Conservation (phyloP, 1,140 invertebrate species). For the Palaemon carinicauda region DNA sequence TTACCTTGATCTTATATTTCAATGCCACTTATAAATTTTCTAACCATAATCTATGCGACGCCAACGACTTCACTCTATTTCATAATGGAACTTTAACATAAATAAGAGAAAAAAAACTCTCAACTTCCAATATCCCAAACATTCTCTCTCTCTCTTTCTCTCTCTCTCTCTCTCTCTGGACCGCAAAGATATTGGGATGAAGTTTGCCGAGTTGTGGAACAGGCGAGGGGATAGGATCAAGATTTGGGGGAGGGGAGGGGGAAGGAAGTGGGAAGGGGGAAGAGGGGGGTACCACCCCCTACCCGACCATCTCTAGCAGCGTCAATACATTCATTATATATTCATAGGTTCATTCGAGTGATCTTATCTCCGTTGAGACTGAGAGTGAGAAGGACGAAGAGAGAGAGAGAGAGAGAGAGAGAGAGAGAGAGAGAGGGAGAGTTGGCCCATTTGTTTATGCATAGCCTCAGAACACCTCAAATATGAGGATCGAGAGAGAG, state of each 20-base stretch:
- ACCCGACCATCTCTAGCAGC: background rate
- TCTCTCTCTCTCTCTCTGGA: background rate
- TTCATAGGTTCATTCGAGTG: constrained; percentile 21
- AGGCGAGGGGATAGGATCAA: background rate
- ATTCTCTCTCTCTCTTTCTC: background rate
- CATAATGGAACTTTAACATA: no score
- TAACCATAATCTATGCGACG: no score
- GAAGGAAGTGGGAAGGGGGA: background rate
- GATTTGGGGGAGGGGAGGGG: background rate
- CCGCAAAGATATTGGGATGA: background rate
- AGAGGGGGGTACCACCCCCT: no score
- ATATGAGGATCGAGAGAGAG: background rate
- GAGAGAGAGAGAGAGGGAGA: background rate
- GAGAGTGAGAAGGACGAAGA: background rate
- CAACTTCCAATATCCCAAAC: no score
- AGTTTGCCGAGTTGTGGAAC: background rate
- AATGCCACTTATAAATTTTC: no score
- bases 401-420: background rate
- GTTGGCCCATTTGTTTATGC: background rate
- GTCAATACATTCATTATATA: constrained; percentile 18
- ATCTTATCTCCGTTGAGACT: constrained; percentile 24
- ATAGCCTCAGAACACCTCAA: no score
- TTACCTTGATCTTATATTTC: no score
- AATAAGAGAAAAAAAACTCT: no score
- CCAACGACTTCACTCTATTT: no score